A percentile compares a stretch with the other conserved stretches of the same genome.
These are phyloP conservation scores for Ferdinandea cuprea DNA, from an alignment of 2,888 invertebrate genomes.

Conservation along the genomic window DNA sequence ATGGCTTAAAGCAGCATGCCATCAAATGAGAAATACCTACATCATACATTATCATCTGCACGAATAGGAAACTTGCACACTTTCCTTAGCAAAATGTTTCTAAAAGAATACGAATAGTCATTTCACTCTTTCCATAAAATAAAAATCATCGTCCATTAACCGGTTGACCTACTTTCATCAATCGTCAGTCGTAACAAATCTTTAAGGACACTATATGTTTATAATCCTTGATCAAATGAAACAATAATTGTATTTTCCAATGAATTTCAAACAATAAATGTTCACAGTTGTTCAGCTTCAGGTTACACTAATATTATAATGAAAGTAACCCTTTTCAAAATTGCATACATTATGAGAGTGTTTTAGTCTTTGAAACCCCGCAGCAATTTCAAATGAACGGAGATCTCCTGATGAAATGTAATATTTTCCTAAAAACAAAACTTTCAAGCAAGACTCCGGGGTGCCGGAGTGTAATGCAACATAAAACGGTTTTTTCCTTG, in stretches of 20 bases:
- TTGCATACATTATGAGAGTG: neutral
- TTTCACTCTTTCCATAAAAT: too few relatives aligned
- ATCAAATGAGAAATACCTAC: too few relatives aligned
- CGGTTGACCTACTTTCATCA: too few relatives aligned
- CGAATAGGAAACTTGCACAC: too few relatives aligned
- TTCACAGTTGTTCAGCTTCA: neutral
- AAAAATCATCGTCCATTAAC: too few relatives aligned
- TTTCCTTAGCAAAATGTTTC: too few relatives aligned
- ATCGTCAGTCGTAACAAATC: too few relatives aligned
- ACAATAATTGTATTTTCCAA: neutral
- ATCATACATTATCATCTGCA: too few relatives aligned
- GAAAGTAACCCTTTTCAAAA: constrained; percentile 5
- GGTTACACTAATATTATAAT: neutral
- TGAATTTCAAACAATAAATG: neutral
- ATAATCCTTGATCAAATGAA: neutral
- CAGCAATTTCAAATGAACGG: neutral
- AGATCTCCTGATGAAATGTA: neutral
- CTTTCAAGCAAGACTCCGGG: neutral
- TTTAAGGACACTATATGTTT: too few relatives aligned
- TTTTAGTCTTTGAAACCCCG: neutral
- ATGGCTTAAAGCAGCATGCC: too few relatives aligned
- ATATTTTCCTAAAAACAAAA: neutral
- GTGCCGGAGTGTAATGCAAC: neutral
- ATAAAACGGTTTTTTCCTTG: neutral
- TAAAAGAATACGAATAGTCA: too few relatives aligned